These are phyloP conservation scores for Sphinx pinastri DNA, from an alignment of 2,888 invertebrate species.

Conservation along the genomic window DNA sequence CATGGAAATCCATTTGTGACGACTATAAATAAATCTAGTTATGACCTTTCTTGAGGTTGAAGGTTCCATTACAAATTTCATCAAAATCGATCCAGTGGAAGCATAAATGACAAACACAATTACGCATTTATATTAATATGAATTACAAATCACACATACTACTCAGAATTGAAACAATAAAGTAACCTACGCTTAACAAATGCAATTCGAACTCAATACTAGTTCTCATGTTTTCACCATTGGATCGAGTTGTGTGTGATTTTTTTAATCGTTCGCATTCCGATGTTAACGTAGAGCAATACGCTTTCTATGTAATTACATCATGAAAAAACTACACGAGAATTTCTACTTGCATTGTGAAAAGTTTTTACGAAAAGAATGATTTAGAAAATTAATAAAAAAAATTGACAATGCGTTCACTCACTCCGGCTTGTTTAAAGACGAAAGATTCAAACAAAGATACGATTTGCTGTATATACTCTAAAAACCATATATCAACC, in stretches of 20 bases:
- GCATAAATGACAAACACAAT: no score
- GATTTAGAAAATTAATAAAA: not conserved
- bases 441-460: no score
- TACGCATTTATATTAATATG: no score
- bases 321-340: conserved; percentile 58
- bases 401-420: no score
- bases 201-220: not conserved
- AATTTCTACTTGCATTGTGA: conserved; percentile 22
- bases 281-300: conserved; percentile 57
- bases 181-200: not conserved
- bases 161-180: no score
- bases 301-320: conserved; percentile 70
- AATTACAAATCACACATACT: no score
- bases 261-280: conserved; percentile 73
- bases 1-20: no score
- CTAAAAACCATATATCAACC: not conserved
- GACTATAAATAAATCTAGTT: no score
- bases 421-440: no score
- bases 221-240: not conserved
- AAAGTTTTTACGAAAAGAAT: conserved; percentile 6
- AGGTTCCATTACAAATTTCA: no score
- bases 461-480: not conserved
- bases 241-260: conserved; percentile 51
- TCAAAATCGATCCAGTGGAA: no score
- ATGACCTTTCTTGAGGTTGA: no score